Evolutionary conservation across 2,888 invertebrate species (phyloP).

Genomic region (Argynnis bischoffii): DNA sequence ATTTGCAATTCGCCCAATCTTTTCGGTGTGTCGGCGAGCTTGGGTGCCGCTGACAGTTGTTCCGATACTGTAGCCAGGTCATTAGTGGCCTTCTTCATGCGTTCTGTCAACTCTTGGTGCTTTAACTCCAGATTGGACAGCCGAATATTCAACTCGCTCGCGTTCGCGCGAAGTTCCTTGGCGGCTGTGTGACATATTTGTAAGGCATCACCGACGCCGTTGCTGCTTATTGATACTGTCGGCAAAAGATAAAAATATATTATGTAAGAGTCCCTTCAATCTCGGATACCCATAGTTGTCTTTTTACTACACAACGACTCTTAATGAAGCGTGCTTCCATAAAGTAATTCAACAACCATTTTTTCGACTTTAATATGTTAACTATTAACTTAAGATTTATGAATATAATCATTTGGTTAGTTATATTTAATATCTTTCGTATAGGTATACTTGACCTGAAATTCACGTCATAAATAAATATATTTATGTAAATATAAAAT

Average conservation of each 20-base stretch:
- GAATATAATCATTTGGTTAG: no score
- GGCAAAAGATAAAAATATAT: conserved; percentile 38
- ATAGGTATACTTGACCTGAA: no score
- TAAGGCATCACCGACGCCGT: conserved; percentile 86
- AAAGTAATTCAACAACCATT: no score
- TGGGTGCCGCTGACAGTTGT: conserved; percentile 82
- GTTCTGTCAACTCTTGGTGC: conserved; percentile 66
- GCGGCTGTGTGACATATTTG: conserved; percentile 88
- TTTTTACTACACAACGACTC: no score
- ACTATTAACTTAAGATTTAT: no score
- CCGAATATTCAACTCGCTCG: conserved; percentile 82
- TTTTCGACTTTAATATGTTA: no score
- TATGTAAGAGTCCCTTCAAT: no score
- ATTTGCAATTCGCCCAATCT: conserved; percentile 78
- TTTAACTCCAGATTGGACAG: conserved; percentile 82
- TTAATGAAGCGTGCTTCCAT: no score
- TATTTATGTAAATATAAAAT: no score
- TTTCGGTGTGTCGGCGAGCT: conserved; percentile 82
- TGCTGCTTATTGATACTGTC: conserved; percentile 85
- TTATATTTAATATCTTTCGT: no score
- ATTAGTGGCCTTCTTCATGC: conserved; percentile 67
- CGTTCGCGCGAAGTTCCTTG: conserved; percentile 85
- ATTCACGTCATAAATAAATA: no score
- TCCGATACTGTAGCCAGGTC: conserved; percentile 81
- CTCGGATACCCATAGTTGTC: no score